A percentile compares a stretch with the other conserved stretches of the same genome.
Evolutionary conservation across 2,113 vertebrate genomes (phyloP).

Genomic region (Pangasianodon gigas): DNA sequence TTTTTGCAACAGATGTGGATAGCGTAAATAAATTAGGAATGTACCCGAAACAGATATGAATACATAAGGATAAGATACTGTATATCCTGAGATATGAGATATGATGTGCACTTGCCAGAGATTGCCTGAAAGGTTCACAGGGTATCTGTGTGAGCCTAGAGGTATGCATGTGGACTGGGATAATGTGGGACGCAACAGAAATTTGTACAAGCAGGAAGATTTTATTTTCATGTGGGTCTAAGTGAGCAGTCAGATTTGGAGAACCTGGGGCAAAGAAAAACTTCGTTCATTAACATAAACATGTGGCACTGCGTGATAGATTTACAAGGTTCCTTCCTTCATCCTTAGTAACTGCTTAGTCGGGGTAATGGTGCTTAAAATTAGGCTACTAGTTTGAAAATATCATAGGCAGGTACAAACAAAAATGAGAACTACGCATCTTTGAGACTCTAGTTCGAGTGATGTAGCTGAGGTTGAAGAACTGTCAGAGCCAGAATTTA

Average conservation of each 20-base stretch:
- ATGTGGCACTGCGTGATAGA: background rate
- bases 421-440: background rate
- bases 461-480: background rate
- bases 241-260: background rate
- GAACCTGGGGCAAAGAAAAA: background rate
- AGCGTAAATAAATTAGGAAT: background rate
- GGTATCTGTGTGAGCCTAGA: background rate
- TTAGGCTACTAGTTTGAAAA: background rate
- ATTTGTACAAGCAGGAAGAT: background rate
- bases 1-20: background rate
- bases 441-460: background rate
- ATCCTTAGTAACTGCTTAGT: background rate
- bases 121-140: background rate
- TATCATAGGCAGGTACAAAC: background rate
- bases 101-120: background rate
- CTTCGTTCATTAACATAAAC: background rate
- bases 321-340: background rate
- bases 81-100: background rate
- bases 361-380: background rate
- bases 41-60: background rate
- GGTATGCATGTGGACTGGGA: background rate
- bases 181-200: background rate
- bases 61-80: background rate
- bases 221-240: background rate
- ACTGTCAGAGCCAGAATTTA: background rate